Conservation (phyloP, 2,797 vertebrate genomes). For the Merluccius polli region DNA sequence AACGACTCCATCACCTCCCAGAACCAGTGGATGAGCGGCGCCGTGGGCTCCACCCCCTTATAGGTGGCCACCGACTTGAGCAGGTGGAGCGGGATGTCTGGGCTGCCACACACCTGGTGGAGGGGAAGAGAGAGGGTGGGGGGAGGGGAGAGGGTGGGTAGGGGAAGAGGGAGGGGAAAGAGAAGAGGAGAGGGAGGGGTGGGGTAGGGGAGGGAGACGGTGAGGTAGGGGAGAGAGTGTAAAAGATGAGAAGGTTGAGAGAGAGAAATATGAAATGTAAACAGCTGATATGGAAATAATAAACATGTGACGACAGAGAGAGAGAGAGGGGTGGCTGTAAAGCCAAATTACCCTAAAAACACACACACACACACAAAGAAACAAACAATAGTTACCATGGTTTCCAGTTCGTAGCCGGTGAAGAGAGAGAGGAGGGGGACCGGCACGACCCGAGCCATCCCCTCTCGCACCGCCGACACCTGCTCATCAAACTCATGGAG, state of each 20-base stretch:
- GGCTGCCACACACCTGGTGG: conserved; percentile 92
- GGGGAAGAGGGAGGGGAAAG: not conserved
- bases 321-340: not conserved
- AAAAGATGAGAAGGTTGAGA: not conserved
- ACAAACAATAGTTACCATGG: conserved; percentile 77
- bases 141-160: not conserved
- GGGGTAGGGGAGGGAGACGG: not conserved
- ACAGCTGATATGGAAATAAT: too few relatives aligned
- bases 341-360: too few relatives aligned
- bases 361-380: not conserved
- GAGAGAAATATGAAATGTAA: too few relatives aligned
- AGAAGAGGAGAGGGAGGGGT: not conserved
- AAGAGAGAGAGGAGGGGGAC: conserved; percentile 96
- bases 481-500: conserved; percentile 98
- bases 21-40: conserved; percentile 96
- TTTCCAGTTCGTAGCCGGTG: conserved; percentile 96
- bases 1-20: conserved; percentile 99
- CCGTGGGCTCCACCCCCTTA: conserved; percentile 91
- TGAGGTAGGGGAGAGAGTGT: not conserved
- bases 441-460: conserved; percentile 95
- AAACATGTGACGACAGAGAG: too few relatives aligned
- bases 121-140: not conserved
- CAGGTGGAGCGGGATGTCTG: conserved; percentile 96
- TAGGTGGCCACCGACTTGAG: conserved; percentile 98
- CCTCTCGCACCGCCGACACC: conserved; percentile 93